Base-by-base conservation (phyloP, 1,140 invertebrate species). In the Chlorops oryzae region DNA sequence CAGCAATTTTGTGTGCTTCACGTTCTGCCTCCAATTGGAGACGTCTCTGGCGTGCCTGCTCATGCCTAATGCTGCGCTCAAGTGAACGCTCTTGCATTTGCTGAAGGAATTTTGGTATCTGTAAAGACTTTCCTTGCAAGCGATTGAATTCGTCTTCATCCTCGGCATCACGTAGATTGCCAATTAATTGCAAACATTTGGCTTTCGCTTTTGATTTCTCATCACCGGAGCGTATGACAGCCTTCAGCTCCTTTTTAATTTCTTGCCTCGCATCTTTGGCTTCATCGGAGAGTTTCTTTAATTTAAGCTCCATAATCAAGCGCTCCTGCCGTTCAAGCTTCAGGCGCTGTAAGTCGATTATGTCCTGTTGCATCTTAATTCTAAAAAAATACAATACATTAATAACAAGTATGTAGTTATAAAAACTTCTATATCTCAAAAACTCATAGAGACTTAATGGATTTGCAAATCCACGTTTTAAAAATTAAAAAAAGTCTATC, bases 241-340 rank as follows among this genome's bases (percentile, higher is more conserved):
- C 75, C 41, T 76, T 74, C 4, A 83, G 69, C 52, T 81, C 77
- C 44, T 75, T 72, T 61, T 77, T 78, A 39, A 80, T 73, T 34
- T 74, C 72, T 53, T 81, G 74, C 5, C 79, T 71, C 0, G 79
- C 79, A 45, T 77, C 68, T 27, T 75, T 73, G 2, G 80, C 75
- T 47, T 78, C 77, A 48, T 82, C 77, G 32, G 78, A 60, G 20
- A 84, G 77, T 61, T 79, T 82, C 24, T 80, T 78, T 23, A 81
- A 69, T 57, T 82, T 82, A 0, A 84, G 60, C 60, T 82, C 76
- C 63, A 80, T 77, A 45, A 84, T 84, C 2, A 81, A 48, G 57
- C 78, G 75, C 44, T 80, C 77, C 67, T 83, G 81, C 45, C 81
- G 75, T 53, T 82, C 76, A 48, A 84, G 59, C 67, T 82, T 82